Percentiles rank a stretch among this genome's conserved stretches.
Conservation (phyloP, 2,113 vertebrate genomes). For the Passer montanus region DNA sequence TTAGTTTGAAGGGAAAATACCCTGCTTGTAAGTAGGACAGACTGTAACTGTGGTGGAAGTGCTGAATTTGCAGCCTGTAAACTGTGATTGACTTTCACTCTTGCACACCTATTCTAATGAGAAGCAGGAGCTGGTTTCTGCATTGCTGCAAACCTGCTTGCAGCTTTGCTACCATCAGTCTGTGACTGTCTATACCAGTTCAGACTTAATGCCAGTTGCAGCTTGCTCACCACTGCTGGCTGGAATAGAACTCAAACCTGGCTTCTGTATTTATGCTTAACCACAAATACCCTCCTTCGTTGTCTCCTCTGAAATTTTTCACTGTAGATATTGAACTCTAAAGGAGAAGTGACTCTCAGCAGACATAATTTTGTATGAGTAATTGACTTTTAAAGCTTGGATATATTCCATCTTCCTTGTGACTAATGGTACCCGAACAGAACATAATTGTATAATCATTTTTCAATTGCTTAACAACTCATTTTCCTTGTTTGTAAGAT, state of each 20-base stretch:
- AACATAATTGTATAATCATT: slow-evolving; percentile 74
- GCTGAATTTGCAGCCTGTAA: background rate
- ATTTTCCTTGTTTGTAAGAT: slow-evolving; percentile 70
- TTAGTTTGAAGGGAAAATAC: background rate
- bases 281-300: background rate
- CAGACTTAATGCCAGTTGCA: background rate
- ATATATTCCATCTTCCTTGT: slow-evolving; percentile 70
- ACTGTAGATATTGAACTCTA: slow-evolving; percentile 29
- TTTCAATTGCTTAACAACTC: slow-evolving; percentile 74
- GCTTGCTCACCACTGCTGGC: background rate
- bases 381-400: slow-evolving; percentile 70
- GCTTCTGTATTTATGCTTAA: background rate
- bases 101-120: background rate
- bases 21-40: background rate
- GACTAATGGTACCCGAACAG: slow-evolving; percentile 73
- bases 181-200: background rate
- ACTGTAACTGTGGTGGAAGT: background rate
- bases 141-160: background rate
- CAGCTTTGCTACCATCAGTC: background rate
- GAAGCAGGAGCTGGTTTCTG: background rate
- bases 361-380: slow-evolving; percentile 67
- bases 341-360: slow-evolving; percentile 59
- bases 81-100: background rate
- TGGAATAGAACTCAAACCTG: background rate
- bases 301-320: slow-evolving; percentile 7